Evolutionary conservation across 2,888 invertebrate genomes (phyloP).

Genomic region (Mellilla xanthometata): DNA sequence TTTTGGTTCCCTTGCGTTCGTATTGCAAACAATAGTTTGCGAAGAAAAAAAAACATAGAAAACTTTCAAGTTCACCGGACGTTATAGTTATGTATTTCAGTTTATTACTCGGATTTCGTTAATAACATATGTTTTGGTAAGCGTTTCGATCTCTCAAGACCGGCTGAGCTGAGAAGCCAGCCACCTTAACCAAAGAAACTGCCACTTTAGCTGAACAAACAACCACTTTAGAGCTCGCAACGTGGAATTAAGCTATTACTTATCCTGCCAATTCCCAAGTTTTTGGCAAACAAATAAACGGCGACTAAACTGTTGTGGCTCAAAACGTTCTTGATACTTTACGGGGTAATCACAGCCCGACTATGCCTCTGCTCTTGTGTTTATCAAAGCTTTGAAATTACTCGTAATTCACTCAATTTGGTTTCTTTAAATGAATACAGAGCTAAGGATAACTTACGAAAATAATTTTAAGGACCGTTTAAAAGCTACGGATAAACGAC

Average conservation of each 20-base stretch:
- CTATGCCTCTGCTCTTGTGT: too few relatives aligned
- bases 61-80: conserved; percentile 18
- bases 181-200: conserved; percentile 58
- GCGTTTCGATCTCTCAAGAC: conserved; percentile 41
- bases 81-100: conserved; percentile 50
- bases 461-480: too few relatives aligned
- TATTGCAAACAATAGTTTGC: too few relatives aligned
- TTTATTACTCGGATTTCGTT: conserved; percentile 51
- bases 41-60: neutral
- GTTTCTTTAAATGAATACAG: too few relatives aligned
- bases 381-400: too few relatives aligned
- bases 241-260: conserved; percentile 81
- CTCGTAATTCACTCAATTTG: too few relatives aligned
- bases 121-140: conserved; percentile 71
- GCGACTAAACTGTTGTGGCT: conserved; percentile 25
- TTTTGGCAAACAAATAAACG: conserved; percentile 61
- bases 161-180: conserved; percentile 69
- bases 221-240: conserved; percentile 64
- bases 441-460: too few relatives aligned
- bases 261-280: conserved; percentile 63
- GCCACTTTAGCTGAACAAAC: conserved; percentile 56
- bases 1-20: too few relatives aligned
- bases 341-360: too few relatives aligned
- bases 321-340: conserved; percentile 45
- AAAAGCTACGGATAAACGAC: too few relatives aligned